phyloP scores from a whole-genome alignment of 1,140 invertebrate species.

The Drusus annulatus region DNA sequence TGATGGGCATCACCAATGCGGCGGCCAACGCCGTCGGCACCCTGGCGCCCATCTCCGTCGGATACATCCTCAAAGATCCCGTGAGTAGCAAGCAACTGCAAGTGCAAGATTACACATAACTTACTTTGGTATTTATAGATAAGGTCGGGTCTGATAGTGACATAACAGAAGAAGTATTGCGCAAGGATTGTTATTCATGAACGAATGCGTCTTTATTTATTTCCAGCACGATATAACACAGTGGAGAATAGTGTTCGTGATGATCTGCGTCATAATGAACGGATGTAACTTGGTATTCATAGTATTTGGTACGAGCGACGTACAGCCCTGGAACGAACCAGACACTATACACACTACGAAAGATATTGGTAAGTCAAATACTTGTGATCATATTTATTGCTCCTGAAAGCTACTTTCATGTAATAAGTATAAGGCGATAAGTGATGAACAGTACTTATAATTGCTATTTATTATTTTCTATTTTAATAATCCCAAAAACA shows the following conservation, averaged over 20 bases:
- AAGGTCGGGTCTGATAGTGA: too few species aligned
- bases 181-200: too few species aligned
- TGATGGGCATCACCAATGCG: slow-evolving; percentile 82
- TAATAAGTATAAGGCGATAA: too few species aligned
- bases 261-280: slow-evolving; percentile 70
- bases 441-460: too few species aligned
- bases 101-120: too few species aligned
- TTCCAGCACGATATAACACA: slow-evolving; percentile 61
- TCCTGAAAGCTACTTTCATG: too few species aligned
- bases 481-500: too few species aligned
- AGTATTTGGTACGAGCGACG: slow-evolving; percentile 68
- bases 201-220: slow-evolving; percentile 31
- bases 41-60: slow-evolving; percentile 73
- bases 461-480: too few species aligned
- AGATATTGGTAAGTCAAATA: slow-evolving; percentile 52
- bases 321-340: slow-evolving; percentile 66
- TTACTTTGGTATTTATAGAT: too few species aligned
- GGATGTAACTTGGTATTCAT: slow-evolving; percentile 71
- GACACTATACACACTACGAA: slow-evolving; percentile 44
- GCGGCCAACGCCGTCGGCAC: slow-evolving; percentile 79
- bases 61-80: slow-evolving; percentile 58
- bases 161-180: too few species aligned
- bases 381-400: too few species aligned
- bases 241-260: slow-evolving; percentile 76
- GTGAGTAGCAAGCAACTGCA: slow-evolving; percentile 25